Conservation (phyloP, 2,797 vertebrate species). For the Todus mexicanus region DNA sequence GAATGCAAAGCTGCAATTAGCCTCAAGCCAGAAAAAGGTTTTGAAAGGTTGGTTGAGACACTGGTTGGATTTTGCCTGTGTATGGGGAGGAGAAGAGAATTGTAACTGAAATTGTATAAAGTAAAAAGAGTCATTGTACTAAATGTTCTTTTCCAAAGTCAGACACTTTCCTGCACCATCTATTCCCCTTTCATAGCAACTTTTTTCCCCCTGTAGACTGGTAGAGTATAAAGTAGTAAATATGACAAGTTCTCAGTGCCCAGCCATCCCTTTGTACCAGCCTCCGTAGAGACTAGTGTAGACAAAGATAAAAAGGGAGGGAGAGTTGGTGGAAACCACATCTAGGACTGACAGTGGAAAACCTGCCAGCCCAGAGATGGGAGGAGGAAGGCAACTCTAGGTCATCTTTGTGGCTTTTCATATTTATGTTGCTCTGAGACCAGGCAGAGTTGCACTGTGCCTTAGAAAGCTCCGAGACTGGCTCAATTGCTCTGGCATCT, state of each 20-base stretch:
- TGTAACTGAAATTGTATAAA: conserved; percentile 8
- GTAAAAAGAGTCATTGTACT: not conserved
- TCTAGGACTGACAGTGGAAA: not conserved
- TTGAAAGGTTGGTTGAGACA: not conserved
- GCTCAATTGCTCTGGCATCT: not conserved
- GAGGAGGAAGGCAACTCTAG: not conserved
- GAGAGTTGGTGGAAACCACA: not conserved
- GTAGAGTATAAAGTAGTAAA: conserved; percentile 27
- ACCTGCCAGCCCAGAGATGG: not conserved
- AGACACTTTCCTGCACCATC: not conserved
- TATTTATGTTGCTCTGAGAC: not conserved
- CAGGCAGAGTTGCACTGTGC: not conserved
- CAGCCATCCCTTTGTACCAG: not conserved
- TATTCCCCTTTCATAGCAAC: conserved; percentile 6
- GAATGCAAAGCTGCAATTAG: conserved; percentile 37
- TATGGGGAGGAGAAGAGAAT: not conserved
- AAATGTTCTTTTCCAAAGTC: conserved; percentile 42
- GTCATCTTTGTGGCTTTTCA: not conserved
- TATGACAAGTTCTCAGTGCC: not conserved
- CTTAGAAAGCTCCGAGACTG: not conserved
- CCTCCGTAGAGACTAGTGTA: not conserved
- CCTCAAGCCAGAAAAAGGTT: conserved; percentile 30
- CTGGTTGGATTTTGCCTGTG: not conserved
- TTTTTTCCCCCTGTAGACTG: not conserved
- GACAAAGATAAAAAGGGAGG: not conserved